Base-by-base conservation (phyloP, 2,113 vertebrate species). In the Gulo gulo region DNA sequence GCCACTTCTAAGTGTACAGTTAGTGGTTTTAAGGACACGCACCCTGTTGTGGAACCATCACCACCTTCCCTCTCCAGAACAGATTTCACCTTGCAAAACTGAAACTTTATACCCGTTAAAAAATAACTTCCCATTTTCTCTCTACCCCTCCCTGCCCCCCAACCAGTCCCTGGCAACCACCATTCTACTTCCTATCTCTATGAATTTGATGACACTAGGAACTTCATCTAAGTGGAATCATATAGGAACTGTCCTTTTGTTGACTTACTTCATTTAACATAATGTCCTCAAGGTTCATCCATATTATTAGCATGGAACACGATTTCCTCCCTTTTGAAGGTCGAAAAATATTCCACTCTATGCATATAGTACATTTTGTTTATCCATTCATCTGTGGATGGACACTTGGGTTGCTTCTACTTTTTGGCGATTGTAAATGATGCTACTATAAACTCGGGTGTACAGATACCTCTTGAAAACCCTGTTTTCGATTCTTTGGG, bases 271-370 rank as follows among this genome's bases (percentile, higher is more conserved):
- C 52, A 39, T 36, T 90, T 80, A 21, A 29, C 39, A 26, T 63
- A 34, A 11, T 65, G 57, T 39, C 80, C 21, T 78, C 10, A 57
- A 57, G 45, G 8, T 24, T 78, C 82, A 59, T 80, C 24, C 39
- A 23, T 67, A 36, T 50, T 9, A 16, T 18, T 18, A 42, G 15
- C 55, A 9, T 55, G 21, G 26, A 12, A 83, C 24, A 73, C 65
- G 86, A 78, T 61, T 61, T 24, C 82, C 10, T 94, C 39, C 47
- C 34, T 65, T 78, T 94, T 88, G 34, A 88, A 57, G 57, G 21
- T 31, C 83, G 29, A 96, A 47, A 65, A n/a, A 36, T 73, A 86
- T 63, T 63, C 18, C 12, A 21, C 2, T 21, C 13, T 39, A 4
- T 93, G 15, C 50, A 8, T 50, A 10, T 15, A 14, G 10, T 10